These are phyloP conservation scores for Entosphenus tridentatus DNA, from an alignment of 2,113 vertebrate genomes.

Conservation along the genomic window DNA sequence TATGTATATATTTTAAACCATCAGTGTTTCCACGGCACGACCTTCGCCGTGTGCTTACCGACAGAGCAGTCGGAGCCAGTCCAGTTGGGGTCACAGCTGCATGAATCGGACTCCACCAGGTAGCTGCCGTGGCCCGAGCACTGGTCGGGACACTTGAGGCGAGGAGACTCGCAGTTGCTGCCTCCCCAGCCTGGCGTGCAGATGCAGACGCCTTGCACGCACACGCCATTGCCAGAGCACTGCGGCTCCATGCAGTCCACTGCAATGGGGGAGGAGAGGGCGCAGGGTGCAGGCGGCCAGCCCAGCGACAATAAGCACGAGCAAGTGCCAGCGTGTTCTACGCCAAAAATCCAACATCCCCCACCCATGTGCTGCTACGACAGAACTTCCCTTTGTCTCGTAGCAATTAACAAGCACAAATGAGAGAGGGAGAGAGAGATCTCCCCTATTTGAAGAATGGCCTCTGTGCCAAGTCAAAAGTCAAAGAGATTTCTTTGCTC, in stretches of 20 bases:
- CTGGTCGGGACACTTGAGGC: conserved; percentile 84
- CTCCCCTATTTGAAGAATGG: too few species aligned
- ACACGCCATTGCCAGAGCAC: conserved; percentile 68
- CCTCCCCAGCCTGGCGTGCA: conserved; percentile 94
- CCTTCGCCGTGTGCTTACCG: conserved; percentile 28
- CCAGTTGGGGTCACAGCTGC: conserved; percentile 91
- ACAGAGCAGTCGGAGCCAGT: conserved; percentile 96
- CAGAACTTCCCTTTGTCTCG: background rate
- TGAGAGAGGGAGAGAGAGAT: too few species aligned
- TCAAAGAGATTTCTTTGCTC: too few species aligned
- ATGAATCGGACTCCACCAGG: conserved; percentile 70
- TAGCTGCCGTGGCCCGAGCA: conserved; percentile 85
- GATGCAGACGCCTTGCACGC: conserved; percentile 67
- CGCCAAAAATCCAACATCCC: background rate
- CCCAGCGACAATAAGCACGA: too few species aligned
- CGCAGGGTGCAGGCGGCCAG: too few species aligned
- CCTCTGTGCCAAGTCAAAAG: too few species aligned
- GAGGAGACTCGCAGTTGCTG: conserved; percentile 60
- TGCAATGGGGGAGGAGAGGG: conserved; percentile 14
- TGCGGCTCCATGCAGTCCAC: conserved; percentile 96
- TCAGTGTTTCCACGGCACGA: background rate
- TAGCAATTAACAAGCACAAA: background rate
- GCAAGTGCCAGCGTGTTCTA: background rate
- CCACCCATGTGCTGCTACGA: background rate
- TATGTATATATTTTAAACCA: too few species aligned